Evolutionary conservation across 1,140 invertebrate genomes (phyloP), one percentile per base, ranked within the genome.

Genomic region (Meloidogyne hapla): DNA sequence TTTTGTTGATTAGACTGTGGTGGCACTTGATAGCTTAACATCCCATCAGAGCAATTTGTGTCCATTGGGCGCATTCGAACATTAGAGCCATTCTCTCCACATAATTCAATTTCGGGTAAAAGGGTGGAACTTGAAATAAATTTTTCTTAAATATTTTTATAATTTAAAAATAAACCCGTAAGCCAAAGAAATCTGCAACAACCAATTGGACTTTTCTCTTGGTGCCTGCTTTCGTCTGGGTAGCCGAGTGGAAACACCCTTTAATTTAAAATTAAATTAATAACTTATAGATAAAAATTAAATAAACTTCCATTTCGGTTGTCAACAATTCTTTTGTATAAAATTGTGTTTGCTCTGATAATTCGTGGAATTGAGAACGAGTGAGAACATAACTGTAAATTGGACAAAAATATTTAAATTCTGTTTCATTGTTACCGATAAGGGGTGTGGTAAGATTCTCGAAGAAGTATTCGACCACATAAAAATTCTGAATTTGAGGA

Each of bases 191-290:
- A 82, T 69, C 13, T 77, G 75, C 1, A 82, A 45, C 18, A 82
- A 25, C 81, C 81, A 82, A 13, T 71, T 75, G 12, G 81, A 64
- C 13, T 65, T 48, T 45, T 42, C 3, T 38, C 40, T 25, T 23
- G 63, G 28, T 28, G 12, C 15, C 33, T 62, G 45, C 33, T 83
- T 83, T 26, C 74, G 82, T 28, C 83, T 84, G 18, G 40, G 38
- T 6, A 80, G 10, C 12, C 77, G 67, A 2, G 80, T 81, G 10
- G 80, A 75, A 18, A 79, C 76, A n/a, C 80, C 80, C 80, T 81
- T 33, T 33, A 28, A 80, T 26, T 45, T 21, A 28, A 42, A 21
- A 23, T 23, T 1, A 69, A 67, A 1, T 33, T 33, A 21, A 33
- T 42, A 66, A 18, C 69, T 77, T 6, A 33, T 33, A 10, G 1